Evolutionary conservation across 1,140 invertebrate species (phyloP), one percentile per base, ranked within the genome.

Genomic region (Batillaria attramentaria): DNA sequence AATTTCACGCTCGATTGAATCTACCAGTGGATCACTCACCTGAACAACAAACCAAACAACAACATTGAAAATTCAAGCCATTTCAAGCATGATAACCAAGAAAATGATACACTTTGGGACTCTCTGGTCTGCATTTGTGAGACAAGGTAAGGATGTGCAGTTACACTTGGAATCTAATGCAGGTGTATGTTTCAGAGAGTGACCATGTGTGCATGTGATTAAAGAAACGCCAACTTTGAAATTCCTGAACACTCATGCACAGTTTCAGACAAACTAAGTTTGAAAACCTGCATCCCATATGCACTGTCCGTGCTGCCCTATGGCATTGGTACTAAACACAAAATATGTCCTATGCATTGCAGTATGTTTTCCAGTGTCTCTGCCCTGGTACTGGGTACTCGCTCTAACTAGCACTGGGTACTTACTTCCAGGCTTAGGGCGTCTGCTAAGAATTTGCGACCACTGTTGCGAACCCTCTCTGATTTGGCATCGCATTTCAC

Each of bases 401-500:
- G 37, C 39, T 5, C 6, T 13, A 35, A 42, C 28, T 41, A 70
- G 37, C 42, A n/a, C 37, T 68, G 13, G 43, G 37, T 66, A 70
- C 24, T 37, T 80, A 85, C 87, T 81, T 85, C 81, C 43, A 84
- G 46, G n/a, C 33, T 41, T 33, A 89, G 60, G 28, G 85, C 84
- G 4, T 85, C 84, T 20, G 81, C 68, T 33, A 89, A 72, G 24
- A 86, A 74, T 72, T 81, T 82, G 60, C 81, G 83, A 3, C 84
- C 88, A 66, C 80, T 78, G 3, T 62, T 77, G 78, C 88, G 83
- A 35, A 86, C 70, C 62, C 79, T 84, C 65, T 89, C 85, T 68
- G 86, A 84, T 66, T 86, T 88, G 46, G 79, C 77, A 81, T 89
- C 88, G 84, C 84, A 87, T 65, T 83, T 88, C 16, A 89, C 88